A percentile compares a stretch with the other conserved stretches of the same genome.
These are phyloP conservation scores for Ptyas mucosa DNA, from an alignment of 2,113 vertebrate species.

Conservation along the genomic window DNA sequence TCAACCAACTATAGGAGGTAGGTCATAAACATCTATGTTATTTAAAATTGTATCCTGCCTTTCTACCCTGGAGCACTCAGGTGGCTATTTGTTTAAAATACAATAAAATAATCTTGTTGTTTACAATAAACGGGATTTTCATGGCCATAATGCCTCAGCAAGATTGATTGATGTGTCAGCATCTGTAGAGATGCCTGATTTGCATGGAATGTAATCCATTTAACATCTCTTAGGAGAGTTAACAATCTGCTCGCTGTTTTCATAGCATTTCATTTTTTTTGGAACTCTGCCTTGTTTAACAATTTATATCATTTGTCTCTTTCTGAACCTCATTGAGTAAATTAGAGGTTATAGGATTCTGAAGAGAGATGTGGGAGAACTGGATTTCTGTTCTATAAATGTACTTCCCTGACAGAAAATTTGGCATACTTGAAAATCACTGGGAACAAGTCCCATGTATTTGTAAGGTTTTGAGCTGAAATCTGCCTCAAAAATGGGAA, in stretches of 20 bases:
- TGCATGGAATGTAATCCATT: neutral
- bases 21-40: neutral
- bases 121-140: neutral
- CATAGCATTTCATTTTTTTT: neutral
- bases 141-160: neutral
- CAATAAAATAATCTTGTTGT: neutral
- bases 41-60: neutral
- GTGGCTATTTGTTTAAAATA: neutral
- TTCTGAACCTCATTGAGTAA: neutral
- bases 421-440: conserved; percentile 3
- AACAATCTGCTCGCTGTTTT: conserved; percentile 2
- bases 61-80: neutral
- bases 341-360: conserved; percentile 17
- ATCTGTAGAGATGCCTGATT: neutral
- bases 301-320: conserved; percentile 8
- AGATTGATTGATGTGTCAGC: conserved; percentile 3
- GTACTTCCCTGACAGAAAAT: conserved; percentile 34
- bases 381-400: conserved; percentile 26
- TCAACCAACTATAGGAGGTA: neutral
- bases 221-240: neutral
- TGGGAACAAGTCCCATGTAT: conserved; percentile 2
- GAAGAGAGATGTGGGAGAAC: conserved; percentile 17
- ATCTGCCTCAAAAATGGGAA: neutral
- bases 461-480: neutral
- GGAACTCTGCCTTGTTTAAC: neutral